Conservation (phyloP, 2,888 invertebrate species). For the Trichopria drosophilae region DNA sequence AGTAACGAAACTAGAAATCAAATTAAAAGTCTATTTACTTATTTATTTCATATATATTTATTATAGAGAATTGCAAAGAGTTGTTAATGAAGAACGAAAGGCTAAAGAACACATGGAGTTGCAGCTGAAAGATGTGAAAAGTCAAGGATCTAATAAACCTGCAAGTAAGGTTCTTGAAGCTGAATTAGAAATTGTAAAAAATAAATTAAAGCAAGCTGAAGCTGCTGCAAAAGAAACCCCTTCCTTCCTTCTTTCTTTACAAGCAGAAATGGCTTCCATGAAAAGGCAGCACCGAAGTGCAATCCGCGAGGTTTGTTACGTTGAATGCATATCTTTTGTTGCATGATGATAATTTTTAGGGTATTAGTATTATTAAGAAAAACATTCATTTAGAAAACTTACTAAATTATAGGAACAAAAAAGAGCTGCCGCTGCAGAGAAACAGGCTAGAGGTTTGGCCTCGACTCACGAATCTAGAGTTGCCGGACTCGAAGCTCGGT, state of each 20-base stretch:
- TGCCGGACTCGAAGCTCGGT: conserved; percentile 71
- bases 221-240: conserved; percentile 66
- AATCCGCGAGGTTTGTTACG: conserved; percentile 63
- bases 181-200: conserved; percentile 68
- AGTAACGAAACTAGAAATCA: conserved; percentile 54
- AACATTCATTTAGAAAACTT: neutral
- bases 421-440: conserved; percentile 73
- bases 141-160: conserved; percentile 56
- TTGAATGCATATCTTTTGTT: conserved; percentile 9
- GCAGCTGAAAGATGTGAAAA: conserved; percentile 63
- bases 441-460: conserved; percentile 69
- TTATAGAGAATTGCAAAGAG: conserved; percentile 75
- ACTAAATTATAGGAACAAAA: conserved; percentile 65
- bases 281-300: conserved; percentile 75
- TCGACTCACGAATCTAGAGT: conserved; percentile 77
- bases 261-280: conserved; percentile 72
- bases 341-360: too few relatives aligned
- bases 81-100: conserved; percentile 74
- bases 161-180: conserved; percentile 62
- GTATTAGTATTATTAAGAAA: neutral
- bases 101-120: conserved; percentile 74
- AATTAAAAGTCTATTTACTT: neutral
- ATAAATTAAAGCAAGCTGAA: conserved; percentile 69
- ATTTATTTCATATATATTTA: neutral
- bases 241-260: conserved; percentile 68